These are phyloP conservation scores for Trogon surrucura DNA, from an alignment of 2,113 vertebrate genomes.

Conservation along the genomic window DNA sequence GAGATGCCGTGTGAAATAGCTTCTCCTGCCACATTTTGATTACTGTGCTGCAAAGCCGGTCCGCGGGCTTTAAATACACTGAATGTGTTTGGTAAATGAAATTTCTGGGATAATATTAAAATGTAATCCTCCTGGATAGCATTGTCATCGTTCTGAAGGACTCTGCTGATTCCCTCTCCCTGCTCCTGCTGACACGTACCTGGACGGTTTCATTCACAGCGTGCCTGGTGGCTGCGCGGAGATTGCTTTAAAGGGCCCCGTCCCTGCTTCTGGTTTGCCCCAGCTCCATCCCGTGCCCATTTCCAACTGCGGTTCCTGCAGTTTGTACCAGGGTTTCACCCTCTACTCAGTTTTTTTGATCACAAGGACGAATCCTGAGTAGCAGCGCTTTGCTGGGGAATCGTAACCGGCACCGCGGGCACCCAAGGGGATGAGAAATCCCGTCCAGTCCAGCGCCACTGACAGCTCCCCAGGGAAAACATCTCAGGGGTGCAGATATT, in stretches of 20 bases:
- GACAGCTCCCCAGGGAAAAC: not conserved
- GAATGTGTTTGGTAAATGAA: constrained; percentile 37
- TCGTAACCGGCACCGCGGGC: accelerated
- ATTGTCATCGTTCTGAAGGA: not conserved
- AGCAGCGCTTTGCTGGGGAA: not conserved
- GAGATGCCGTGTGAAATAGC: constrained; percentile 24
- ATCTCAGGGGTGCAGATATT: not conserved
- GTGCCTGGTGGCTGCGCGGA: not conserved
- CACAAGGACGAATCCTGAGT: not conserved
- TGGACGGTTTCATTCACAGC: not conserved
- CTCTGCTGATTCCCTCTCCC: not conserved
- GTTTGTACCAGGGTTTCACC: not conserved
- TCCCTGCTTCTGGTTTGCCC: not conserved
- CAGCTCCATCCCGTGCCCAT: not conserved
- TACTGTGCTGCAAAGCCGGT: not conserved
- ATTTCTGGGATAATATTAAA: constrained; percentile 40
- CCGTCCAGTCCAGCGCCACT: accelerated
- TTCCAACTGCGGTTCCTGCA: not conserved
- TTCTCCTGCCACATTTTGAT: constrained; percentile 45
- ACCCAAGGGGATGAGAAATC: not conserved
- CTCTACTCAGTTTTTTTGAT: not conserved
- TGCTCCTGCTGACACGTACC: not conserved
- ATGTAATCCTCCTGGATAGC: constrained; percentile 49
- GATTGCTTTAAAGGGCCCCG: not conserved
- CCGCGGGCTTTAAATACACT: not conserved